Conservation (phyloP, 2,888 invertebrate species). For the Microctonus hyperodae region DNA sequence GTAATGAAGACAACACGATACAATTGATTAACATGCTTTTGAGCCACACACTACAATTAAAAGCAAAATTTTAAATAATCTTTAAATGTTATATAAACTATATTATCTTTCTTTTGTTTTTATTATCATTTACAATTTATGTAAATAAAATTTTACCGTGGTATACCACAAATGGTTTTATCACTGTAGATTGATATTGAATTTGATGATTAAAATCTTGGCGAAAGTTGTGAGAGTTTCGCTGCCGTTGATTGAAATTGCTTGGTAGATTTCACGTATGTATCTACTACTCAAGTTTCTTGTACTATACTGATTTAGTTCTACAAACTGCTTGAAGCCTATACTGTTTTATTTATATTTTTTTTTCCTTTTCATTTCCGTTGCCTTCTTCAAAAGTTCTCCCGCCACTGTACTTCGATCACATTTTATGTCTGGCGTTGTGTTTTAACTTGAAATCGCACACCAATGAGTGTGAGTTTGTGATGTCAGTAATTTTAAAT, state of each 20-base stretch:
- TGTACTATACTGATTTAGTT: background rate
- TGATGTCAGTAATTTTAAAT: too few species aligned
- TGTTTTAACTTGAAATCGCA: background rate
- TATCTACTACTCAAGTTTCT: background rate
- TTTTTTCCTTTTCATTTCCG: background rate
- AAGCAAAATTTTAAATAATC: background rate
- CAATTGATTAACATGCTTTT: constrained; percentile 8
- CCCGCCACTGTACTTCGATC: constrained; percentile 21
- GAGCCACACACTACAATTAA: background rate
- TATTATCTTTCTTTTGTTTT: background rate
- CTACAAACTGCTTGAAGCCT: background rate
- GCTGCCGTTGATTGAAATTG: background rate
- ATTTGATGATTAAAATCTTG: background rate
- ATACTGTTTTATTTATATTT: background rate
- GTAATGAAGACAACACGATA: background rate
- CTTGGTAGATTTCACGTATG: background rate
- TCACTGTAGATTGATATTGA: background rate
- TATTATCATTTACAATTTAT: background rate
- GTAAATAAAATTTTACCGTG: background rate
- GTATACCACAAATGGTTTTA: background rate
- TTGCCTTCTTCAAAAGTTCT: constrained; percentile 8
- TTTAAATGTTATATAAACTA: background rate
- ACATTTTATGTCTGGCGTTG: background rate
- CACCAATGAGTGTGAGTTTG: too few species aligned
- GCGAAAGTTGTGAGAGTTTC: background rate